Evolutionary conservation across 2,797 vertebrate genomes (phyloP), one percentile per base, ranked within the genome.

Genomic region (Triplophysa bombifrons): DNA sequence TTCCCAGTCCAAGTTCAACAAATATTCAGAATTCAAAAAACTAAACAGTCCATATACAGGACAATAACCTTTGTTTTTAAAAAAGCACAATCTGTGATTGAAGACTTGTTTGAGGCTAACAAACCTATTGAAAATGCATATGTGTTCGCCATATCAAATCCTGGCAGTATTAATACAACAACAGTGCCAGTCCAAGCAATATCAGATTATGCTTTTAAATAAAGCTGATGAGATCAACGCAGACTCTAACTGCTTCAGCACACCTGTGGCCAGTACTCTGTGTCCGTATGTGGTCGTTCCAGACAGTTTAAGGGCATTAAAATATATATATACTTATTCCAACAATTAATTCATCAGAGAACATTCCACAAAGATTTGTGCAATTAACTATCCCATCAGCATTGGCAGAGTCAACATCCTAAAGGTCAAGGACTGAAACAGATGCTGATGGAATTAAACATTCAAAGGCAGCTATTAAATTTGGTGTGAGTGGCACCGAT

Each of bases 1-100:
- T 80, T 85, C 77, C 77, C 80, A 72, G 74, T 75, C 74, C 44
- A 77, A 83, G 65, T 64, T 64, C 55, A 83, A 82, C 73, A 79
- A 63, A 19, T 60, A 75, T 64, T 69, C 27, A n/a, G 56, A 70
- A 74, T 58, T 70, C 13, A 75, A 68, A 76, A 44, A 76, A 65
- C 30, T 53, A 64, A 71, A 22, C 50, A 64, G 72, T 60, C 77
- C 74, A 68, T 27, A 78, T 61, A 80, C 53, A 81, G 67, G 72
- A 81, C 73, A 30, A 73, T 50, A 55, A 76, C 27, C 46, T 50
- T 41, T 20, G 72, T 7, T 4, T 38, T 16, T 10, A 27, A 25
- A 74, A 63, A 27, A 67, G 4, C 17, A 67, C 38, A 76, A 68
- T 22, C 65, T 69, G 74, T 60, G 19, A 58, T 46, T 50, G 11